phyloP scores from a whole-genome alignment of 2,797 vertebrate species.

The Hydrolagus colliei region DNA sequence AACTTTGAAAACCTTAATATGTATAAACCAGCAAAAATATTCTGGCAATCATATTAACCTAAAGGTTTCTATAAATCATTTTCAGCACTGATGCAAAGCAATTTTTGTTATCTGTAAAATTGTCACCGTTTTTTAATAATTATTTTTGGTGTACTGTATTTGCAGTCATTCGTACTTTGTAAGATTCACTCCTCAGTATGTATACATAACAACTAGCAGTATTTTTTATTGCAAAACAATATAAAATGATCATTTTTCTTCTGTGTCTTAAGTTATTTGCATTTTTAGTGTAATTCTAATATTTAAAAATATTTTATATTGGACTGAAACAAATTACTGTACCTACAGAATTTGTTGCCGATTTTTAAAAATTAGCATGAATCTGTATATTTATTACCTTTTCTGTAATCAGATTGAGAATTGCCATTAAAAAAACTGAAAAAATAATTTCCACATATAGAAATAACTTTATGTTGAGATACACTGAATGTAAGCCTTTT shows the following conservation, averaged over 20 bases:
- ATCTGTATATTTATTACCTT: neutral
- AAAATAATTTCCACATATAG: neutral
- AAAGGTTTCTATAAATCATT: neutral
- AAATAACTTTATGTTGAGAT: neutral
- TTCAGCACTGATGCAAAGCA: neutral
- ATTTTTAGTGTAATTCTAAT: neutral
- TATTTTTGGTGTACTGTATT: neutral
- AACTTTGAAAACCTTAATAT: neutral
- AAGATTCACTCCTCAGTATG: neutral
- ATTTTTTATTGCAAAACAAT: conserved; percentile 17
- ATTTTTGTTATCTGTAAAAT: neutral
- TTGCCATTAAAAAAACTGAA: neutral
- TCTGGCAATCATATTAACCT: neutral
- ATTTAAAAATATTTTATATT: conserved; percentile 1
- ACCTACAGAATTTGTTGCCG: neutral
- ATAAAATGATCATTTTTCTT: neutral
- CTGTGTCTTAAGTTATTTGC: neutral
- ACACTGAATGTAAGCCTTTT: neutral
- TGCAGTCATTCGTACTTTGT: neutral
- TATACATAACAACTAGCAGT: neutral
- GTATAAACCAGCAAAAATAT: neutral
- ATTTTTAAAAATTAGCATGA: neutral
- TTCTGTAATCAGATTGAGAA: neutral
- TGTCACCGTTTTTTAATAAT: neutral
- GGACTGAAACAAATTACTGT: neutral